These are phyloP conservation scores for Galbula dea DNA, from an alignment of 2,113 vertebrate species.

Conservation along the genomic window DNA sequence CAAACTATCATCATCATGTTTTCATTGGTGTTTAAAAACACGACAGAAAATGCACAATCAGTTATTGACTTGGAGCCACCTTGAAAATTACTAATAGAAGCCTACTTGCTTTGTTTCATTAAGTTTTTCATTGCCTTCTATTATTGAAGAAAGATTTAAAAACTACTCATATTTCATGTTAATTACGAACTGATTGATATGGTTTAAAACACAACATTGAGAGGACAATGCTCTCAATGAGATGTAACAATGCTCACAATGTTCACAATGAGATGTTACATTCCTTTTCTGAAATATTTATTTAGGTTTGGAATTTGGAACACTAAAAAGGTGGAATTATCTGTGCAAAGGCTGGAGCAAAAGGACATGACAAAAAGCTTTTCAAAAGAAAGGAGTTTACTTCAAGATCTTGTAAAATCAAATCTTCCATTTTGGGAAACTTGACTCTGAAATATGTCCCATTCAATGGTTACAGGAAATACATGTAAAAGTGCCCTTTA, in stretches of 20 bases:
- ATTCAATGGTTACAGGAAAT: not conserved
- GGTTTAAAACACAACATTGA: not conserved
- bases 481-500: not conserved
- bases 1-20: not conserved
- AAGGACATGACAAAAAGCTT: not conserved
- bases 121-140: not conserved
- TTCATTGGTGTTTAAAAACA: not conserved
- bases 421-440: accelerated
- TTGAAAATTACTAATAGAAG: not conserved
- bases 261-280: too few relatives aligned
- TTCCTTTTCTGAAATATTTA: not conserved
- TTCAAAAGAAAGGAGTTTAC: not conserved
- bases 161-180: not conserved
- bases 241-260: too few relatives aligned
- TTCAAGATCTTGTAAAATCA: not conserved
- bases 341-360: not conserved
- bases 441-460: not conserved
- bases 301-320: not conserved
- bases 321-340: not conserved
- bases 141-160: not conserved
- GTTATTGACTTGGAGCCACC: not conserved
- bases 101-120: not conserved
- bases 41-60: not conserved
- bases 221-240: not conserved
- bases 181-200: not conserved